Evolutionary conservation across 2,113 vertebrate genomes (phyloP), one percentile per base, ranked within the genome.

Genomic region (Barbus barbus): DNA sequence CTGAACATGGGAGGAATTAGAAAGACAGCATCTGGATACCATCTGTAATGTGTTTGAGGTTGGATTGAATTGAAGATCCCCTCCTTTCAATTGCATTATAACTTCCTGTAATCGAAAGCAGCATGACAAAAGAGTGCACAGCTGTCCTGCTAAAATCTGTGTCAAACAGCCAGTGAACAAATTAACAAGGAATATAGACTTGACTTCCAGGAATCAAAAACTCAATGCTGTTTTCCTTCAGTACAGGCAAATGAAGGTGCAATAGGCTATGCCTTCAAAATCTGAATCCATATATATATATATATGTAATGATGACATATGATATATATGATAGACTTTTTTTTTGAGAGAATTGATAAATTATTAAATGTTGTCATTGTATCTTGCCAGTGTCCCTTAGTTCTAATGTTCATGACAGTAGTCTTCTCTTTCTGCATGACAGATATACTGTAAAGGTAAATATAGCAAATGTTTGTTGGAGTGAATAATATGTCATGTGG

Each of bases 11-110:
- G 67, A 18, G 2, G 13, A 31, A 6, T 51, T 9, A 48, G 16
- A 38, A 48, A n/a, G 22, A 53, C 41, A 74, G 77, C 87, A 89
- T 89, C 72, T 90, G 89, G 79, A 76, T 38, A 31, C 65, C 82
- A 86, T n/a, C n/a, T n/a, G n/a, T n/a, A n/a, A n/a, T n/a, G n/a
- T n/a, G n/a, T n/a, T n/a, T n/a, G n/a, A n/a, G n/a, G n/a, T n/a
- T n/a, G n/a, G 24, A 22, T 38, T 58, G 74, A 78, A 60, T 74
- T 26, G 53, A 84, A 73, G 75, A 85, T 78, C 38, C 14, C 81
- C 76, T n/a, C 41, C 69, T 84, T 71, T 65, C 28, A 53, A 77
- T 46, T 82, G 60, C 69, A 33, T 41, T 33, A 53, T 16, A 22
- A 72, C 81, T 77, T 76, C 56, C 46, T 77, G 84, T 71, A 76